phyloP scores from a whole-genome alignment of 2,113 vertebrate species.

The Sciurus niger region DNA sequence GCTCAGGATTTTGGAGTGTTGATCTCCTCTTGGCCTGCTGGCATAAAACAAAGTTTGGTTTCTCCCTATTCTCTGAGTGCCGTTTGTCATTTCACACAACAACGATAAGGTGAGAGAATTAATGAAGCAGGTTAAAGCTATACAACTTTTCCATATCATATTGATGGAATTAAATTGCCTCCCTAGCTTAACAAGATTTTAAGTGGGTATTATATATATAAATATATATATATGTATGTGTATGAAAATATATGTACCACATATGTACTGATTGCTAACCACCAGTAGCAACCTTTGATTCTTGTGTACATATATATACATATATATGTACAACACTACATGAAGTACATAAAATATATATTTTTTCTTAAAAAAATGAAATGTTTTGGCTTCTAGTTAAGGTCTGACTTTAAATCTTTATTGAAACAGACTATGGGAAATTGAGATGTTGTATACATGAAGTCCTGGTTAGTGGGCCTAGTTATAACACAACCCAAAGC shows the following conservation, averaged over 20 bases:
- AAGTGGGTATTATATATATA: neutral
- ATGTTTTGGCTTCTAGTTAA: neutral
- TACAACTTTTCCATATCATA: neutral
- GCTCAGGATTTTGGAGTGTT: no score
- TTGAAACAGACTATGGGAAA: neutral
- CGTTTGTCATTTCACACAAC: no score
- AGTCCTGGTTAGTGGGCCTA: neutral
- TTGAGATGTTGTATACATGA: neutral
- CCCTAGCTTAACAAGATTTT: slow-evolving; percentile 29
- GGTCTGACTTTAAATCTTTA: neutral
- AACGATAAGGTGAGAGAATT: neutral
- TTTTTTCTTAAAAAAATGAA: no score
- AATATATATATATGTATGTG: no score
- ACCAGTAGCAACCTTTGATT: no score
- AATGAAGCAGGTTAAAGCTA: neutral
- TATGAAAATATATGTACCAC: no score
- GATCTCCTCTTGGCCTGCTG: no score
- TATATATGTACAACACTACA: neutral
- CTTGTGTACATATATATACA: neutral
- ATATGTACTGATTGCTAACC: no score
- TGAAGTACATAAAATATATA: no score
- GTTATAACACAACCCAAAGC: neutral
- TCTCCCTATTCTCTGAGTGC: no score
- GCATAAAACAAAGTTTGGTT: no score
- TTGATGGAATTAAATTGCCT: neutral